A percentile compares a stretch with the other conserved stretches of the same genome.
Evolutionary conservation across 2,797 vertebrate species (phyloP).

Genomic region (Epinephelus awoara): DNA sequence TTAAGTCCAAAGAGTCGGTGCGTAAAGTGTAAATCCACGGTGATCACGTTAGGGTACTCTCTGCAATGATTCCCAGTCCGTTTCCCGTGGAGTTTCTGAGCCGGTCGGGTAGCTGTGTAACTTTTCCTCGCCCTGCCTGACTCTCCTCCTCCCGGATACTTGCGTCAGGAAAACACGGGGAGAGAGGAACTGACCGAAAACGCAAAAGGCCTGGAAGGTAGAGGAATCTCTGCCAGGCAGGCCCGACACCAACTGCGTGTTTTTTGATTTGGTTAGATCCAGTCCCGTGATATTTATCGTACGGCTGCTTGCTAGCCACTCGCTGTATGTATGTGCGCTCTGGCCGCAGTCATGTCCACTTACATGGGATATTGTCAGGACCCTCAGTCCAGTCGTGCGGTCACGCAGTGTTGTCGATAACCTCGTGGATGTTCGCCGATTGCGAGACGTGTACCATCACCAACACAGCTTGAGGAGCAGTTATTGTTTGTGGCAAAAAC

Average conservation of each 20-base stretch:
- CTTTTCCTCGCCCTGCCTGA: constrained; percentile 68
- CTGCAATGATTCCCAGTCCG: background rate
- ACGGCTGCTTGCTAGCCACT: background rate
- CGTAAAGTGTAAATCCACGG: background rate
- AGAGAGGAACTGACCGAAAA: constrained; percentile 63
- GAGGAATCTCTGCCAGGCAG: constrained; percentile 46
- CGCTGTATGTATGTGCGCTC: background rate
- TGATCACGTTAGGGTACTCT: background rate
- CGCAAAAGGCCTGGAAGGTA: constrained; percentile 64
- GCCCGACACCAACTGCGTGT: constrained; percentile 21
- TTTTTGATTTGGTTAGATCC: background rate
- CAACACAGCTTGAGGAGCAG: background rate
- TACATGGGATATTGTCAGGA: constrained; percentile 14
- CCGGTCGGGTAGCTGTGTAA: constrained; percentile 53
- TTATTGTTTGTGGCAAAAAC: background rate
- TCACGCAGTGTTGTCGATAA: constrained; percentile 28
- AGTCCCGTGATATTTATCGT: constrained; percentile 15
- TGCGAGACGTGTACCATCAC: background rate
- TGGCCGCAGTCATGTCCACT: constrained; percentile 11
- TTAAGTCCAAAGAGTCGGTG: background rate
- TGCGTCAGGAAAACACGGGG: constrained; percentile 82
- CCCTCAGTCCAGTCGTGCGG: constrained; percentile 20
- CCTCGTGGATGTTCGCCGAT: constrained; percentile 16
- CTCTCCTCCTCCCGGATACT: constrained; percentile 73
- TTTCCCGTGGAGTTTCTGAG: constrained; percentile 30